These are phyloP conservation scores for Enteromius trimaculatus DNA, from an alignment of 2,797 vertebrate species.

Conservation along the genomic window DNA sequence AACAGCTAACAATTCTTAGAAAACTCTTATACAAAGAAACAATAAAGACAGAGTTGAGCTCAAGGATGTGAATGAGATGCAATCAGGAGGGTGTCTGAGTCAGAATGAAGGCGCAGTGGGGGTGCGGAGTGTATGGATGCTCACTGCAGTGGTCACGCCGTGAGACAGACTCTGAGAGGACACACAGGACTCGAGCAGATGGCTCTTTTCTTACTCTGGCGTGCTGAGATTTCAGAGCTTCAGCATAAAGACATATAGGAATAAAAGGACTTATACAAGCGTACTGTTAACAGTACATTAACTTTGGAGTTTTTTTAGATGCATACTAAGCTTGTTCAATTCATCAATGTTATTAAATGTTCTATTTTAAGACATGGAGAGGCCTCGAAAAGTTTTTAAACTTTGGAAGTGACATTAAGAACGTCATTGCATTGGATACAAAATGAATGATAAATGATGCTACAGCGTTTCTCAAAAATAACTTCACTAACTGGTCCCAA, in stretches of 20 bases:
- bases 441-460: neutral
- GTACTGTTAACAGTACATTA: constrained; percentile 3
- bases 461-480: neutral
- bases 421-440: neutral
- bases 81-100: constrained; percentile 12
- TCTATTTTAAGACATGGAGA: neutral
- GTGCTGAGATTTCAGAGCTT: constrained; percentile 29
- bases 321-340: neutral
- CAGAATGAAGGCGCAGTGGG: constrained; percentile 26
- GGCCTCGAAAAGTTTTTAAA: neutral
- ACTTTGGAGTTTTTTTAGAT: neutral
- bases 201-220: constrained; percentile 17
- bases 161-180: constrained; percentile 21
- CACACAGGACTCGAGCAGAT: constrained; percentile 26
- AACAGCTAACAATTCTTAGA: neutral
- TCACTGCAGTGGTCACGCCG: constrained; percentile 8
- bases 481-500: neutral
- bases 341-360: neutral
- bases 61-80: neutral
- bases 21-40: neutral
- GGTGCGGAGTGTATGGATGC: constrained; percentile 4
- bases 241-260: constrained; percentile 4
- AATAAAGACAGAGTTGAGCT: neutral
- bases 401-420: neutral
- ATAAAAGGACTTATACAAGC: constrained; percentile 2